A percentile compares a stretch with the other conserved stretches of the same genome.
phyloP scores from a whole-genome alignment of 2,797 vertebrate genomes.

The Chaetodon trifasciatus region DNA sequence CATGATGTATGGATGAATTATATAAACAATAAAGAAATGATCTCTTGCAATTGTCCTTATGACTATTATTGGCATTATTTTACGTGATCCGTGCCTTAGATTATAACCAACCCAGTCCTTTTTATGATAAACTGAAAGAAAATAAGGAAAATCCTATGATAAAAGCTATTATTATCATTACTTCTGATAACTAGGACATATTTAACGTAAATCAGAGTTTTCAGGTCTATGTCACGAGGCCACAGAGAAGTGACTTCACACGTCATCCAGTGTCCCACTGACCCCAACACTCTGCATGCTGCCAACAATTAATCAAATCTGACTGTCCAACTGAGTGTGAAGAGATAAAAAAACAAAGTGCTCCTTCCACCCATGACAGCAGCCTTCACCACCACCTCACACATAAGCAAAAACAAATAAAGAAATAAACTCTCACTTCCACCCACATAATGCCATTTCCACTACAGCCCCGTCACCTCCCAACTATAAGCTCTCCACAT shows the following conservation, averaged over 20 bases:
- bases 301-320: conserved; percentile 69
- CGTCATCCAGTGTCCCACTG: conserved; percentile 59
- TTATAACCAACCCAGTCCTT: no score
- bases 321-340: conserved; percentile 69
- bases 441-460: conserved; percentile 29
- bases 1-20: no score
- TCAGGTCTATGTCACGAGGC: conserved; percentile 34
- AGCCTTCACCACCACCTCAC: conserved; percentile 5
- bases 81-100: no score
- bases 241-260: conserved; percentile 63
- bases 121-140: no score
- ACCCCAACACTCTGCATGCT: conserved; percentile 50
- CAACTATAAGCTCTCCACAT: conserved; percentile 42
- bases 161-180: no score
- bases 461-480: conserved; percentile 29
- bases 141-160: no score
- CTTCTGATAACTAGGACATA: neutral
- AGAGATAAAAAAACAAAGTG: conserved; percentile 61
- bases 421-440: conserved; percentile 18
- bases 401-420: conserved; percentile 7
- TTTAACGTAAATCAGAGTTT: conserved; percentile 5
- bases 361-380: conserved; percentile 37
- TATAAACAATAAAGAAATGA: no score
- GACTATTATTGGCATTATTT: no score
- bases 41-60: no score